These are phyloP conservation scores for Tinamus major DNA, from an alignment of 2,797 vertebrate species.

Conservation along the genomic window DNA sequence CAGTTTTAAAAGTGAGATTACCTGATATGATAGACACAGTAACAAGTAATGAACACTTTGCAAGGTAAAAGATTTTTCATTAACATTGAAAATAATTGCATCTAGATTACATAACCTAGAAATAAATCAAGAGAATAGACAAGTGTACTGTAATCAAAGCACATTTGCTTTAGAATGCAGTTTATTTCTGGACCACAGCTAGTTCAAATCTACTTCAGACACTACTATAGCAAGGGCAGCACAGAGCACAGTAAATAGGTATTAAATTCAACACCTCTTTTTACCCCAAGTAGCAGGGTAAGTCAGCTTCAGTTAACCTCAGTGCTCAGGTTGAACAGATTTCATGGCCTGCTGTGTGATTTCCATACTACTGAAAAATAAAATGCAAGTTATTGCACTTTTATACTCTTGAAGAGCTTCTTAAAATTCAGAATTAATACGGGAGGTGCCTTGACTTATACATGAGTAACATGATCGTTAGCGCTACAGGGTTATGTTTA, in stretches of 20 bases:
- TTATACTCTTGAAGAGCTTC: background rate
- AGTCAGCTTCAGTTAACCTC: background rate
- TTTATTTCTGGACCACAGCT: background rate
- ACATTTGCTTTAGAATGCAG: background rate
- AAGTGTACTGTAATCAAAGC: background rate
- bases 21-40: background rate
- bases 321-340: background rate
- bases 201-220: background rate
- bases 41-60: background rate
- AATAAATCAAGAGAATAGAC: background rate
- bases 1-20: background rate
- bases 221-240: background rate
- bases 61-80: background rate
- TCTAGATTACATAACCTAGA: background rate
- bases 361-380: background rate
- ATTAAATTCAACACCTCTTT: background rate
- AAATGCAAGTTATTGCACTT: background rate
- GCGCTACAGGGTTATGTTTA: background rate
- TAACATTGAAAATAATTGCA: background rate
- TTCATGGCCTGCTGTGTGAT: background rate
- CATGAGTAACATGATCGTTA: rapidly evolving
- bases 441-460: background rate
- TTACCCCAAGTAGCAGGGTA: background rate
- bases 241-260: background rate
- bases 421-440: background rate